Evolutionary conservation across 2,797 vertebrate species (phyloP).

Genomic region (Chelonia mydas): DNA sequence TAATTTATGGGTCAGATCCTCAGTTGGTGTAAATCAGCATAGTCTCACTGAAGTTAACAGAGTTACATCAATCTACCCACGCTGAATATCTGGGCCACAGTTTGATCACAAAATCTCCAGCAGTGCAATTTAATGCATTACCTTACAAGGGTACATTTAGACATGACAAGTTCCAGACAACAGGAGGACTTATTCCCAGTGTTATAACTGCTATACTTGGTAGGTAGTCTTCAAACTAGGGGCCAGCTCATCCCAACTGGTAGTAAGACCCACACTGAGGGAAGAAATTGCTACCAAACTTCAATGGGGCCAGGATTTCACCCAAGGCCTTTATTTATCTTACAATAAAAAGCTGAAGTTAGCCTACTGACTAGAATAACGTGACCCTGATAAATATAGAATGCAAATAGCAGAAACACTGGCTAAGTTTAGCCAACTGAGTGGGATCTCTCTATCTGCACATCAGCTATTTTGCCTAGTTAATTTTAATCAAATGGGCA

Average conservation of each 20-base stretch:
- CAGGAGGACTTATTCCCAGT: background rate
- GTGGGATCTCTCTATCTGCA: background rate
- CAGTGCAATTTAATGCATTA: background rate
- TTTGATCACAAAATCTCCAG: background rate
- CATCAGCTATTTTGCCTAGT: background rate
- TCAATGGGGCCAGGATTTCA: slow-evolving; percentile 67
- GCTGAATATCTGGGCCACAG: background rate
- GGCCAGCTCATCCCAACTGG: background rate
- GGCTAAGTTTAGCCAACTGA: background rate
- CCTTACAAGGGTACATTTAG: background rate
- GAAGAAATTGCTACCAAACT: slow-evolving; percentile 70
- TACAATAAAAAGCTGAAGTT: slow-evolving; percentile 24
- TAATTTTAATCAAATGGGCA: background rate
- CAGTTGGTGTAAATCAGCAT: background rate
- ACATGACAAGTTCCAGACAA: background rate
- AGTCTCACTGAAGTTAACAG: accelerated
- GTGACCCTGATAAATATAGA: slow-evolving; percentile 1
- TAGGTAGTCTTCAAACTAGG: background rate
- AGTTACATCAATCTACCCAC: background rate
- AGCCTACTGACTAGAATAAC: slow-evolving; percentile 38
- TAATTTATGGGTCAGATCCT: background rate
- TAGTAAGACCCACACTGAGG: slow-evolving; percentile 26
- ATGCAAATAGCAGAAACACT: slow-evolving; percentile 37
- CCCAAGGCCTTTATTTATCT: background rate
- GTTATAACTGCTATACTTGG: background rate